Conservation (phyloP, 2,797 vertebrate genomes). For the Mergus octosetaceus region DNA sequence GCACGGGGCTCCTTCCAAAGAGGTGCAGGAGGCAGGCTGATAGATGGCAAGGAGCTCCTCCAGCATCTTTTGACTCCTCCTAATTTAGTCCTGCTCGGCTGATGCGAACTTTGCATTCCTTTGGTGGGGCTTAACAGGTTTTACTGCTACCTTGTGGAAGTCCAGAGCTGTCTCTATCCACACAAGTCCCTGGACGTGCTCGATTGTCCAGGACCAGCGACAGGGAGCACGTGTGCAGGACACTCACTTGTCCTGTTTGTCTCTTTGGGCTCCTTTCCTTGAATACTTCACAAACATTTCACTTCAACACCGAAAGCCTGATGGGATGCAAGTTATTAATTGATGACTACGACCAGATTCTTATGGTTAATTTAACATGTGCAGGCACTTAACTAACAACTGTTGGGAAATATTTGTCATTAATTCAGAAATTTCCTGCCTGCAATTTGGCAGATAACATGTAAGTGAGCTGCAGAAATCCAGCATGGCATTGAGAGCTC, state of each 20-base stretch:
- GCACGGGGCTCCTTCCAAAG: background rate
- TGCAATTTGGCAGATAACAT: slow-evolving; percentile 11
- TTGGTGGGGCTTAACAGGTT: background rate
- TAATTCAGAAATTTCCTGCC: slow-evolving; percentile 33
- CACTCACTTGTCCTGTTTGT: background rate
- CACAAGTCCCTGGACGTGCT: background rate
- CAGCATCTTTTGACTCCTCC: background rate
- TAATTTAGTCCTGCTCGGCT: background rate
- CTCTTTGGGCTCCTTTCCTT: background rate
- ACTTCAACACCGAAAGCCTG: background rate
- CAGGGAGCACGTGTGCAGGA: background rate
- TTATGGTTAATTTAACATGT: slow-evolving; percentile 47
- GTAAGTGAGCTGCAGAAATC: background rate
- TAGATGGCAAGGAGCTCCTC: background rate
- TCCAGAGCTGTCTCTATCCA: background rate
- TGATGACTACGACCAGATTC: slow-evolving; percentile 35
- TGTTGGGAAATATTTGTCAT: slow-evolving; percentile 59
- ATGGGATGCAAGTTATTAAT: slow-evolving; percentile 40
- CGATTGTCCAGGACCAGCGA: background rate
- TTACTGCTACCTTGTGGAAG: background rate
- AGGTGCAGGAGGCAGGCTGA: background rate
- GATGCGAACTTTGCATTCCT: too few relatives aligned
- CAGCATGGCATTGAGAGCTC: background rate
- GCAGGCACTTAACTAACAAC: slow-evolving; percentile 49
- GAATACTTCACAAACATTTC: background rate